A percentile compares a stretch with the other conserved stretches of the same genome.
phyloP scores from a whole-genome alignment of 2,797 vertebrate genomes.

The Perodicticus potto region DNA sequence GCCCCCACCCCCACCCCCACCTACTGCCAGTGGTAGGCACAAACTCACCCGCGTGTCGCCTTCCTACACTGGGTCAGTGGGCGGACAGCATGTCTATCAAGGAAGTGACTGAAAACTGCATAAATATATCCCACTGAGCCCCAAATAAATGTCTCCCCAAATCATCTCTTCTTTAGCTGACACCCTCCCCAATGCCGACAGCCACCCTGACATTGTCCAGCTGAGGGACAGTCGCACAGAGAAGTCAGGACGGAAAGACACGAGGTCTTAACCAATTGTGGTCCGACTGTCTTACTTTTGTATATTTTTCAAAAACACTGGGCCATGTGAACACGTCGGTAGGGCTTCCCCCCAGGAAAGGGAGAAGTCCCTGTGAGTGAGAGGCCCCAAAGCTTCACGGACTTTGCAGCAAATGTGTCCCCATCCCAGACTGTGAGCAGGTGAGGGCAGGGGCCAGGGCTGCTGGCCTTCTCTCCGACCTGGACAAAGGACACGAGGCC shows the following conservation, averaged over 20 bases:
- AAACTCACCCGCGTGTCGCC: not conserved
- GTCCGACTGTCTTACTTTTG: not conserved
- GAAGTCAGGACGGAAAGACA: not conserved
- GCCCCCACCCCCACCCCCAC: no score
- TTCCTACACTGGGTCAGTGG: not conserved
- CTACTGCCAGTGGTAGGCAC: rapidly evolving
- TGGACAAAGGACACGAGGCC: not conserved
- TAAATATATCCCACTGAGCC: not conserved
- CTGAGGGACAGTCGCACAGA: not conserved
- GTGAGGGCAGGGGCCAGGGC: rapidly evolving
- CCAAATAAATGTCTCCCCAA: not conserved
- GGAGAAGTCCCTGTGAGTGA: not conserved
- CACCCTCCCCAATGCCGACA: not conserved
- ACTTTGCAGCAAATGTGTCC: not conserved
- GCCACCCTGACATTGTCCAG: not conserved
- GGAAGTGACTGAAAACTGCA: not conserved
- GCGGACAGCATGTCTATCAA: not conserved
- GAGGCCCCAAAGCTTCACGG: not conserved
- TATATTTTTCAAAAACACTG: not conserved
- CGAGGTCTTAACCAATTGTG: rapidly evolving
- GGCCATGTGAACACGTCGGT: not conserved
- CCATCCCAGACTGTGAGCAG: not conserved
- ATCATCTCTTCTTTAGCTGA: not conserved
- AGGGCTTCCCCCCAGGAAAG: not conserved
- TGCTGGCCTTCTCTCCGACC: not conserved